Evolutionary conservation across 2,113 vertebrate genomes (phyloP), one percentile per base, ranked within the genome.

Genomic region (Puma concolor): DNA sequence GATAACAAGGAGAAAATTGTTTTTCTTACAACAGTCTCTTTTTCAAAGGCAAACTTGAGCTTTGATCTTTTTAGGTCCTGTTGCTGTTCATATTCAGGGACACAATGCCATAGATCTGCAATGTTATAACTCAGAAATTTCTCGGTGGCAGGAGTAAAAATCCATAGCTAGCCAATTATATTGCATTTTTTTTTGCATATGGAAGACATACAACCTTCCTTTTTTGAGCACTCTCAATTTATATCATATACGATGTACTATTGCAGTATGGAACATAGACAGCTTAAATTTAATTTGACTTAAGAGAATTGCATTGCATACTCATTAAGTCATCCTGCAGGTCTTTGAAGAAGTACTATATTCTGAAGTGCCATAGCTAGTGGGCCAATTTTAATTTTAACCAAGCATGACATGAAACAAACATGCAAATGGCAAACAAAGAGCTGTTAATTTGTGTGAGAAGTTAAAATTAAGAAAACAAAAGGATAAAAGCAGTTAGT

Each of bases 321-420:
- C 82, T 93, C 74, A 95, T 94, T 96, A 96, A 96, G 91, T 95
- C 48, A 91, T 89, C 67, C 21, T 92, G 16, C 0, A 5, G 95
- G 89, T 91, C 83, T 96, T 97, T 93, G 72, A 94, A 97, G 87
- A 74, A 64, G 19, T 88, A 91, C 82, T 97, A 93, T 91, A 97
- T 97, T 96, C 66, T 97, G 44, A 97, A 94, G 63, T 96, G 67
- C 67, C 82, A 31, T 86, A 88, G 85, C 91, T 96, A 91, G 54
- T 64, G 88, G 57, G 41, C 29, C 36, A 81, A 29, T 96, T 98
- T 98, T 98, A 95, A 98, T 97, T 97, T 98, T 97, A 97, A 90
- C 80, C 88, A 95, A 97, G 76, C 77, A n/a, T 81, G 66, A 23
- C 69, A 97, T 36, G 44, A 95, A 71, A 88, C 57, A 95, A 97